Conservation (phyloP, 2,888 invertebrate species). For the Parthenolecanium corni region DNA sequence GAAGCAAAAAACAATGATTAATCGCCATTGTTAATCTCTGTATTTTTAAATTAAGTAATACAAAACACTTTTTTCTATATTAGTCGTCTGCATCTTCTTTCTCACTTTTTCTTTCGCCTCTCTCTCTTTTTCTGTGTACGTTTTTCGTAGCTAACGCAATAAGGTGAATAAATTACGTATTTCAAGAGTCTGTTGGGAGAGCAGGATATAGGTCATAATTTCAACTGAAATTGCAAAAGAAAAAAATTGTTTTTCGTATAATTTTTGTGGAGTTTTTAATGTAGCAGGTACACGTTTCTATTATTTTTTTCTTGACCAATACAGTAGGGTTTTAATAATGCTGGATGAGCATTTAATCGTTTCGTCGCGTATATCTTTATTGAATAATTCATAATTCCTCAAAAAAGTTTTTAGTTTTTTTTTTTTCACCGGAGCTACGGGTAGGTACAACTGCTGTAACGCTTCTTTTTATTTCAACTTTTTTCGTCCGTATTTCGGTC, state of each 20-base stretch:
- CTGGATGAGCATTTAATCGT: neutral
- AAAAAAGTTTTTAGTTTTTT: neutral
- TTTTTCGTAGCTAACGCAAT: neutral
- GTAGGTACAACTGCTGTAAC: too few species aligned
- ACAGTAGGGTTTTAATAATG: neutral
- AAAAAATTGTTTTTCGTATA: neutral
- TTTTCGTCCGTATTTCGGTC: neutral
- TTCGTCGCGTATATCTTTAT: constrained; percentile 2
- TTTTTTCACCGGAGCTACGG: neutral
- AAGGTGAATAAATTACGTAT: constrained; percentile 12
- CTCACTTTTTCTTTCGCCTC: too few species aligned
- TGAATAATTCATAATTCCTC: constrained; percentile 14
- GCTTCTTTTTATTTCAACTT: neutral
- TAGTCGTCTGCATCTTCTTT: too few species aligned
- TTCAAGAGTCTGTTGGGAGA: neutral
- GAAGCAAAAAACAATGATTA: too few species aligned
- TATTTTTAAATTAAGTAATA: too few species aligned
- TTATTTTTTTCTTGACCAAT: neutral
- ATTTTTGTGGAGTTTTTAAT: neutral
- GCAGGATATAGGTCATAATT: neutral
- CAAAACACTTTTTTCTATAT: too few species aligned
- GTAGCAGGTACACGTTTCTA: neutral
- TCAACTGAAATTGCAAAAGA: neutral
- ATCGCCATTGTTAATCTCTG: too few species aligned
- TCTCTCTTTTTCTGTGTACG: too few species aligned